Conservation (phyloP, 2,888 invertebrate species). For the Scaptomyza flava region DNA sequence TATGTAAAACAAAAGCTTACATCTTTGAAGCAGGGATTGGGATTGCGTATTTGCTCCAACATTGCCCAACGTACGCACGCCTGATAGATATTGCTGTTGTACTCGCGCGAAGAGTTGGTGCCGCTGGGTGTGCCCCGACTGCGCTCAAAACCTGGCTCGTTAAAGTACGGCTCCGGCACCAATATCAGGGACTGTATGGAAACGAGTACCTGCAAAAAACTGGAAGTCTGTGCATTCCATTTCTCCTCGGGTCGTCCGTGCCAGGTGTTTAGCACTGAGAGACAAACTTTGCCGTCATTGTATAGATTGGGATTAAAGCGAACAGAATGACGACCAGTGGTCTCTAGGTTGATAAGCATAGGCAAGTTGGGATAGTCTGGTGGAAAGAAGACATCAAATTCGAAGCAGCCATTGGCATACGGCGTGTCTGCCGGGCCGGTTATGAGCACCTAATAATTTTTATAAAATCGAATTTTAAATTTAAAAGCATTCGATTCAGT, state of each 20-base stretch:
- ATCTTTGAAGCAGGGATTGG: conserved; percentile 96
- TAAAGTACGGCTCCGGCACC: conserved; percentile 97
- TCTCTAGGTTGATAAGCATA: conserved; percentile 95
- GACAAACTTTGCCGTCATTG: conserved; percentile 97
- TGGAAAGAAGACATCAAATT: conserved; percentile 95
- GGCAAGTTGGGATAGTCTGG: conserved; percentile 93
- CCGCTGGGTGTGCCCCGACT: conserved; percentile 95
- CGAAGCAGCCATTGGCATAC: conserved; percentile 96
- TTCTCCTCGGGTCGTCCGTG: conserved; percentile 98
- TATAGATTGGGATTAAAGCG: conserved; percentile 97
- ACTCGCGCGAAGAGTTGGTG: conserved; percentile 95
- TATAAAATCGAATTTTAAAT: neutral
- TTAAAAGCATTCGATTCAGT: neutral
- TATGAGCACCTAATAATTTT: conserved; percentile 89
- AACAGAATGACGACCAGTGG: conserved; percentile 94
- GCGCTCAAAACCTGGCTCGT: conserved; percentile 97
- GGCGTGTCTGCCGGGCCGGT: conserved; percentile 96
- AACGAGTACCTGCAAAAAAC: conserved; percentile 95
- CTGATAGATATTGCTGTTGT: conserved; percentile 97
- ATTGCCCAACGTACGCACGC: conserved; percentile 98
- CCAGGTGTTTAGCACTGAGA: conserved; percentile 98
- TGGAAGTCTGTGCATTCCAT: conserved; percentile 98
- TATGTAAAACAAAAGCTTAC: conserved; percentile 84
- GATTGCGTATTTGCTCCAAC: conserved; percentile 95
- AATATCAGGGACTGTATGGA: conserved; percentile 96